Evolutionary conservation across 1,140 invertebrate species (phyloP).

Genomic region (Rhyacophila brunnea): DNA sequence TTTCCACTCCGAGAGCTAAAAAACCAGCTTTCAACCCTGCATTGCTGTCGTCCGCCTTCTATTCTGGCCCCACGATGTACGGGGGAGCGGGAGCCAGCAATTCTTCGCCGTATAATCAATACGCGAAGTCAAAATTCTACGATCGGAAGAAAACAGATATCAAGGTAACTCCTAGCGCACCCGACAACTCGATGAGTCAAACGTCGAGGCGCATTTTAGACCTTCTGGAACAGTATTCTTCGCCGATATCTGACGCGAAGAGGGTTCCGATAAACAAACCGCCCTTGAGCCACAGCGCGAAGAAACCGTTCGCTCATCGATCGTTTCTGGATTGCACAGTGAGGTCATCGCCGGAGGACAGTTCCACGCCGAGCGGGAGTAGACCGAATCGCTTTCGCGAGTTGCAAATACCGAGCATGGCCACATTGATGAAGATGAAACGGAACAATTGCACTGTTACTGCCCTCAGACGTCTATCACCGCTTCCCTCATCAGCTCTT

Average conservation of each 20-base stretch:
- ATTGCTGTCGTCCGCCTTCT: slow-evolving; percentile 31
- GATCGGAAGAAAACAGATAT: slow-evolving; percentile 16
- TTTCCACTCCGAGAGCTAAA: slow-evolving; percentile 4
- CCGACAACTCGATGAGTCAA: slow-evolving; percentile 39
- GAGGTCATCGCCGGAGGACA: slow-evolving; percentile 1
- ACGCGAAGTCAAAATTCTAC: slow-evolving; percentile 20
- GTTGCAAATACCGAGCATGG: slow-evolving; percentile 20
- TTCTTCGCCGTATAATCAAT: slow-evolving; percentile 7
- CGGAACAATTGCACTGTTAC: slow-evolving; percentile 12
- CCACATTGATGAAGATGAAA: slow-evolving; percentile 27
- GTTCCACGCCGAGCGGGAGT: not conserved
- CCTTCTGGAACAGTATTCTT: slow-evolving; percentile 70
- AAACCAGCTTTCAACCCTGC: slow-evolving; percentile 29
- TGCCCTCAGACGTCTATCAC: slow-evolving; percentile 20
- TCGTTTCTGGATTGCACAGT: slow-evolving; percentile 7
- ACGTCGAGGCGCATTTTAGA: slow-evolving; percentile 69
- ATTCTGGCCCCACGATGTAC: slow-evolving; percentile 25
- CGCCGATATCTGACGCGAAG: slow-evolving; percentile 69
- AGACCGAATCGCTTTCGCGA: slow-evolving; percentile 4
- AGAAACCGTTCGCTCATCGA: slow-evolving; percentile 2
- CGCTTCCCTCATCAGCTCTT: slow-evolving; percentile 21
- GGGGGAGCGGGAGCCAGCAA: slow-evolving; percentile 22
- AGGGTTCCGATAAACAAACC: slow-evolving; percentile 58
- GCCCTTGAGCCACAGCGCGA: not conserved
- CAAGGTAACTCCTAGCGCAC: slow-evolving; percentile 7